Evolutionary conservation across 2,888 invertebrate species (phyloP), one percentile per base, ranked within the genome.

Genomic region (Loripinus fragilis): DNA sequence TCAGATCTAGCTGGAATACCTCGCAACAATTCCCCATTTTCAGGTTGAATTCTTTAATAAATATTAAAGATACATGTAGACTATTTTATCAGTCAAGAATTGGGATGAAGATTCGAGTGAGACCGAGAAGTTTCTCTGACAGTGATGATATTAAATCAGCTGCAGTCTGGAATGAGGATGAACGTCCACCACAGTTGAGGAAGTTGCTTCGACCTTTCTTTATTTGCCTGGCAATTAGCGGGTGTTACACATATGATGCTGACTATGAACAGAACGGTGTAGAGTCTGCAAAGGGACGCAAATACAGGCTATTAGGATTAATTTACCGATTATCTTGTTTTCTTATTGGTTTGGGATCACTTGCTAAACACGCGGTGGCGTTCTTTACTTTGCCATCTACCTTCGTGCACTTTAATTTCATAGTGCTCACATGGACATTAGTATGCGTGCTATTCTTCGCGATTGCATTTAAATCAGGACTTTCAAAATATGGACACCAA

Each of bases 161-260:
- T 1, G 23, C 33, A 30, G 60, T 17, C 17, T 60, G 60, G 60
- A 15, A 30, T 33, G 33, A 60, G 10, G 3, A 30, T 1, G 17
- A 60, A 10, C 28, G 33, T 28, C 20, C 1, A 25, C 7, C 23
- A 52, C 10, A 1, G 1, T 33, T 60, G 33, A 10, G 60, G 20
- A 5, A 60, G 17, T 17, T 60, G 52, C n/a, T 70, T 1, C 8
- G 41, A 50, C 55, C 50, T 10, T 20, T n/a, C 15, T 50, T 70
- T 17, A 25, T 55, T 12, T n/a, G 20, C 7, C 7, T 70, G 70
- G 45, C 70, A 30, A 35, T 70, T 15, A 23, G 50, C 25, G 55
- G 70, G 15, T 55, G 70, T 38, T 70, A 70, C 33, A 41, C 50
- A 2, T 70, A 70, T 50, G 33, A 55, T 12, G 23, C 33, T 15